These are phyloP conservation scores for Alaudala cheleensis DNA, from an alignment of 2,113 vertebrate genomes.

Conservation along the genomic window DNA sequence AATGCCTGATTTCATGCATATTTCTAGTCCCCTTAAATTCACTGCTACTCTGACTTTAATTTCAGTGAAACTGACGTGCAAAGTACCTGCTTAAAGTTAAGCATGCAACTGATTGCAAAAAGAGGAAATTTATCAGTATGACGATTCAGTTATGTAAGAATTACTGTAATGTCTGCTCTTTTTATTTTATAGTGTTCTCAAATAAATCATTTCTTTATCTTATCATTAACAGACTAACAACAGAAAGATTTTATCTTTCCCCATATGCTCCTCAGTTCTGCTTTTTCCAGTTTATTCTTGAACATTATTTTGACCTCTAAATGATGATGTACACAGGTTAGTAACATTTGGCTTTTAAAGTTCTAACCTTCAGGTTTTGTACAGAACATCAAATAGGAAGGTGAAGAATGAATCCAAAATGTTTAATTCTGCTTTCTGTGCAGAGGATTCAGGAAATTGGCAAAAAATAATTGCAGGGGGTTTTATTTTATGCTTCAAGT, in stretches of 20 bases:
- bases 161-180: background rate
- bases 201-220: background rate
- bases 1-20: background rate
- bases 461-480: background rate
- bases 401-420: background rate
- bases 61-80: background rate
- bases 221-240: background rate
- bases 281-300: background rate
- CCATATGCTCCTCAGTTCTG: background rate
- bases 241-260: background rate
- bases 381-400: background rate
- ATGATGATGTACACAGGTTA: background rate
- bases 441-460: background rate
- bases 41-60: background rate
- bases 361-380: background rate
- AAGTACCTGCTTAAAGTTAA: background rate
- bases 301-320: background rate
- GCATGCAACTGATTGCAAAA: background rate
- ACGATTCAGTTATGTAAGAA: background rate
- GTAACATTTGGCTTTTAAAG: background rate
- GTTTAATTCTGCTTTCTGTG: background rate
- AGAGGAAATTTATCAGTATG: background rate
- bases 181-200: background rate
- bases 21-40: background rate
- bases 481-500: slow-evolving; percentile 26